Conservation (phyloP, 2,797 vertebrate species). For the Stomatorhinus walkeri region DNA sequence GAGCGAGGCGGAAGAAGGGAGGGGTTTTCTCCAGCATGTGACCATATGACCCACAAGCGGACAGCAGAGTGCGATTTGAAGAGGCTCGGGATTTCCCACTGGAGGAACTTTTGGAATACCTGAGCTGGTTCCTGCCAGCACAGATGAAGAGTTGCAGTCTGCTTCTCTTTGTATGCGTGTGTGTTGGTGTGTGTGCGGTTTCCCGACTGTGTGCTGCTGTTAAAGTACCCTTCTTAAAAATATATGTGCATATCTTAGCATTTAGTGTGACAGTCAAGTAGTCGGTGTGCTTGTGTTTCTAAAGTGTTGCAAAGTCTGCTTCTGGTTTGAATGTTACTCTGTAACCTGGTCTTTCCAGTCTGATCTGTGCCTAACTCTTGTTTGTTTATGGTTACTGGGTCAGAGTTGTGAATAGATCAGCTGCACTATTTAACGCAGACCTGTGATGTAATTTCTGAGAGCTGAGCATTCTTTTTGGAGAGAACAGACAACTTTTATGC, state of each 20-base stretch:
- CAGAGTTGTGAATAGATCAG: slow-evolving; percentile 6
- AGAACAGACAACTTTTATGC: neutral
- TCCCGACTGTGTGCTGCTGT: neutral
- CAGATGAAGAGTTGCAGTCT: neutral
- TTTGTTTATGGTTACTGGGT: slow-evolving; percentile 24
- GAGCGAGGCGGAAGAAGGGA: neutral
- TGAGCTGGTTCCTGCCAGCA: neutral
- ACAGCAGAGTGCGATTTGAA: neutral
- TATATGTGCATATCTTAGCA: neutral
- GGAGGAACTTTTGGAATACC: neutral
- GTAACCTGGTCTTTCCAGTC: slow-evolving; percentile 15
- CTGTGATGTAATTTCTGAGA: slow-evolving; percentile 4
- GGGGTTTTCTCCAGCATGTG: neutral
- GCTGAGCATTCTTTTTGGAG: neutral
- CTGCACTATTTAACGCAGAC: neutral
- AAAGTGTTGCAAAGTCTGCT: neutral
- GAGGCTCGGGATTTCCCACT: neutral
- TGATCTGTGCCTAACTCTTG: neutral
- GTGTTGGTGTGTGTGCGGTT: neutral
- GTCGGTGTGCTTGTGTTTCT: neutral
- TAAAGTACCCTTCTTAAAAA: neutral
- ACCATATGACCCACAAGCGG: neutral
- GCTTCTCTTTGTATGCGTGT: neutral
- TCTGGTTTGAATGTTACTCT: neutral
- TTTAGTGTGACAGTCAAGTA: neutral